Percentiles rank a stretch among this genome's conserved stretches.
Evolutionary conservation across 2,888 invertebrate genomes (phyloP).

Genomic region (Ormia ochracea): DNA sequence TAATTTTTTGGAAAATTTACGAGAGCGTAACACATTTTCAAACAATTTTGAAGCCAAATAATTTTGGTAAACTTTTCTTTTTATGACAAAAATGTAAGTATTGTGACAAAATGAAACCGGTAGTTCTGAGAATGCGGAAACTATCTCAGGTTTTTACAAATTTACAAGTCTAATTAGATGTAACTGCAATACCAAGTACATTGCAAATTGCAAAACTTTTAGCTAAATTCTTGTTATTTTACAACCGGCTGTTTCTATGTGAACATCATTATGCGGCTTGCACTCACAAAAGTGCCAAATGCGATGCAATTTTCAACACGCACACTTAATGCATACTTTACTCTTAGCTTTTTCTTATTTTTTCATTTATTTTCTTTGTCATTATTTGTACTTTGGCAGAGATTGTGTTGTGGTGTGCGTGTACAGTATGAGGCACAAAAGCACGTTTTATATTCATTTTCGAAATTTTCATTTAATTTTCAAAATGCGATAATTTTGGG

Average conservation of each 20-base stretch:
- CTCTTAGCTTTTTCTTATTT: background rate
- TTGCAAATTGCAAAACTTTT: too few species aligned
- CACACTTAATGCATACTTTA: conserved; percentile 52
- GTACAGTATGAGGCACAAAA: conserved; percentile 22
- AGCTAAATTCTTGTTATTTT: background rate
- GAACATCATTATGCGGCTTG: conserved; percentile 57
- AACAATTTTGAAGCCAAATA: too few species aligned
- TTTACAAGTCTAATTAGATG: too few species aligned
- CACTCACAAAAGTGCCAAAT: conserved; percentile 61
- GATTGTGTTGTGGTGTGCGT: conserved; percentile 6
- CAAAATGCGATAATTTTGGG: conserved; percentile 36
- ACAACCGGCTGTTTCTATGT: conserved; percentile 4
- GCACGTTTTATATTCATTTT: conserved; percentile 41
- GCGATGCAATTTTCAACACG: conserved; percentile 63
- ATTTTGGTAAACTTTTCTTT: too few species aligned
- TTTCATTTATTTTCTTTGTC: background rate
- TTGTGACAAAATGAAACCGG: too few species aligned
- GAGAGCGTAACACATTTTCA: too few species aligned
- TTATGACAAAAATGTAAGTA: too few species aligned
- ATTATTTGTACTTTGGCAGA: conserved; percentile 18
- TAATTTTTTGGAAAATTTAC: too few species aligned
- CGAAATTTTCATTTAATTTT: conserved; percentile 45
- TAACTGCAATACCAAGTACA: too few species aligned
- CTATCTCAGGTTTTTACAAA: too few species aligned
- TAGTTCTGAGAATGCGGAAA: too few species aligned